phyloP scores from a whole-genome alignment of 2,888 invertebrate genomes.

The Actias luna region DNA sequence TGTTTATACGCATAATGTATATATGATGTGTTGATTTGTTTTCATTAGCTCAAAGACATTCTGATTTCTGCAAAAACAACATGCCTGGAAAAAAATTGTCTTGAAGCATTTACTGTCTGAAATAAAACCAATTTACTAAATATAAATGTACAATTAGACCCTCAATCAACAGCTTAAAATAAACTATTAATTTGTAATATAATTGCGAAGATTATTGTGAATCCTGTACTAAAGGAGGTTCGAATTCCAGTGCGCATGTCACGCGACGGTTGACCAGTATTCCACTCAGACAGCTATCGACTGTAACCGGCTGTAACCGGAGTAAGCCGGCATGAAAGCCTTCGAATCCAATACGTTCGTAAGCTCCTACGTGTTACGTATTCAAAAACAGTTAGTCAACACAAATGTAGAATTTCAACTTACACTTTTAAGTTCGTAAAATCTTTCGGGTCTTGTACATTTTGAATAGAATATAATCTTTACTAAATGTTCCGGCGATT shows the following conservation, averaged over 20 bases:
- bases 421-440: not conserved
- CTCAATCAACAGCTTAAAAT: too few relatives aligned
- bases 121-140: too few relatives aligned
- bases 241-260: conserved; percentile 5
- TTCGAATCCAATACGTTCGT: conserved; percentile 19
- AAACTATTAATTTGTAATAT: too few relatives aligned
- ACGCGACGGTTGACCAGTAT: conserved; percentile 23
- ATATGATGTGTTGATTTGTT: too few relatives aligned
- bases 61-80: too few relatives aligned
- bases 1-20: too few relatives aligned
- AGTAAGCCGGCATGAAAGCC: conserved; percentile 39
- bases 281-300: conserved; percentile 21
- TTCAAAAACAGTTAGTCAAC: not conserved
- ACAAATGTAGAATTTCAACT: not conserved
- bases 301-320: conserved; percentile 38
- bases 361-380: not conserved
- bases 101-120: too few relatives aligned
- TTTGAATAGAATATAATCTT: not conserved
- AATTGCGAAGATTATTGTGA: not conserved
- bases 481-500: not conserved
- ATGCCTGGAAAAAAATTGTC: too few relatives aligned
- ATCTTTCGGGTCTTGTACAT: not conserved
- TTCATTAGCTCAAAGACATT: too few relatives aligned
- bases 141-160: too few relatives aligned
- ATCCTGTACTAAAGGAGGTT: not conserved